Percentiles rank a stretch among this genome's conserved stretches.
Evolutionary conservation across 2,797 vertebrate species (phyloP).

Genomic region (Catharus ustulatus): DNA sequence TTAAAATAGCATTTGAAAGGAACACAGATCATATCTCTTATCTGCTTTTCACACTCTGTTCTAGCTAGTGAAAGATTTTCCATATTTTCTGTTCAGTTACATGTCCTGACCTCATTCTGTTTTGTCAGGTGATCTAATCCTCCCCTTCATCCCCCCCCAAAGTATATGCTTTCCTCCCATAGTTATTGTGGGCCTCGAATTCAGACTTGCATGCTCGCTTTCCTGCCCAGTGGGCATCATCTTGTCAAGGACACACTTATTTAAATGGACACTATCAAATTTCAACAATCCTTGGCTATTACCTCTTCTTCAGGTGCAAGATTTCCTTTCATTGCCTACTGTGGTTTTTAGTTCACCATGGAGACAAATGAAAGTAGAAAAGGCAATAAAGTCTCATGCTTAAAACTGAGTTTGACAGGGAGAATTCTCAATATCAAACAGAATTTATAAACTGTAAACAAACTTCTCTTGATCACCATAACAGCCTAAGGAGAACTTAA

Average conservation of each 20-base stretch:
- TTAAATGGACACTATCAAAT: background rate
- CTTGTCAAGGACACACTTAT: background rate
- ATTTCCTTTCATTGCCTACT: background rate
- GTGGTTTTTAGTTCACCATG: background rate
- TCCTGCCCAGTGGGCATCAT: background rate
- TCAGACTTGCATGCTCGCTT: background rate
- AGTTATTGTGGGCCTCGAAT: background rate
- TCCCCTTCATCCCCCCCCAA: background rate
- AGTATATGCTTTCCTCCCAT: background rate
- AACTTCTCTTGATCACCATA: background rate
- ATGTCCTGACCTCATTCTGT: background rate
- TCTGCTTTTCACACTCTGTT: background rate
- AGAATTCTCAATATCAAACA: background rate
- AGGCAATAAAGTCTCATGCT: background rate
- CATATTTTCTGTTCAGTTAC: background rate
- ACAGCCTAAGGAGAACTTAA: background rate
- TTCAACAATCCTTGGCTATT: background rate
- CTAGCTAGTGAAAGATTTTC: background rate
- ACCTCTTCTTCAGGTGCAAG: background rate
- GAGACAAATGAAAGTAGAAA: background rate
- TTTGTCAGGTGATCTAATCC: background rate
- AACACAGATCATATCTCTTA: background rate
- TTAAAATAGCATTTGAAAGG: background rate
- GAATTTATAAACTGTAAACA: slow-evolving; percentile 29
- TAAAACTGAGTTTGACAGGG: background rate